Percentiles rank a stretch among this genome's conserved stretches.
These are phyloP conservation scores for Nothoprocta perdicaria DNA, from an alignment of 2,113 vertebrate genomes.

Conservation along the genomic window DNA sequence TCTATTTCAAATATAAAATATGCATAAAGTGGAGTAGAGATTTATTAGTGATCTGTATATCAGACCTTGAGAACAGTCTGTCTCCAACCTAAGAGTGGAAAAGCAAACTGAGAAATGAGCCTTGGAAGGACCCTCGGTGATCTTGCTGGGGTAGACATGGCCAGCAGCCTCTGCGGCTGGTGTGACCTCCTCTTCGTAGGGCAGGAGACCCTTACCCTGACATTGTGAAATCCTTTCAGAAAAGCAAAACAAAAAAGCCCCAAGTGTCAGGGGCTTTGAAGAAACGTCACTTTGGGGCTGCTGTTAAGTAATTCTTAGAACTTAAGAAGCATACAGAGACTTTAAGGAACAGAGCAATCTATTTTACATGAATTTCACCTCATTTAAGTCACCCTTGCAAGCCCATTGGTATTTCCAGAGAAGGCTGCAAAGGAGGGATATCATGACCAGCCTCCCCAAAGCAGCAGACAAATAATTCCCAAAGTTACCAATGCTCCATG, in stretches of 20 bases:
- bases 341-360: not conserved
- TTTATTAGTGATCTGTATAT: not conserved
- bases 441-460: not conserved
- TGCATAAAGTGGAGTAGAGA: not conserved
- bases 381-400: not conserved
- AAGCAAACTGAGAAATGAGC: not conserved
- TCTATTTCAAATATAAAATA: conserved; percentile 1
- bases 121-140: not conserved
- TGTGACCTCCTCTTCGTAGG: not conserved
- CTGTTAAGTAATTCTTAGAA: not conserved
- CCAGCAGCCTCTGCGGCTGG: fast-evolving
- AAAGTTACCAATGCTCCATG: not conserved
- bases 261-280: fast-evolving
- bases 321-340: not conserved
- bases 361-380: not conserved
- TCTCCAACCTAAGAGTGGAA: not conserved
- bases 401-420: not conserved
- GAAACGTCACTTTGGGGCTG: not conserved
- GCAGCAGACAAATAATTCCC: not conserved
- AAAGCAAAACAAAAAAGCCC: not conserved
- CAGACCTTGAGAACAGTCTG: not conserved
- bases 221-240: not conserved
- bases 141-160: fast-evolving
- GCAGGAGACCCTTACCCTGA: not conserved
- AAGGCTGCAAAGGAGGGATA: not conserved